Conservation (phyloP, 2,797 vertebrate species). For the Hydrolagus colliei region DNA sequence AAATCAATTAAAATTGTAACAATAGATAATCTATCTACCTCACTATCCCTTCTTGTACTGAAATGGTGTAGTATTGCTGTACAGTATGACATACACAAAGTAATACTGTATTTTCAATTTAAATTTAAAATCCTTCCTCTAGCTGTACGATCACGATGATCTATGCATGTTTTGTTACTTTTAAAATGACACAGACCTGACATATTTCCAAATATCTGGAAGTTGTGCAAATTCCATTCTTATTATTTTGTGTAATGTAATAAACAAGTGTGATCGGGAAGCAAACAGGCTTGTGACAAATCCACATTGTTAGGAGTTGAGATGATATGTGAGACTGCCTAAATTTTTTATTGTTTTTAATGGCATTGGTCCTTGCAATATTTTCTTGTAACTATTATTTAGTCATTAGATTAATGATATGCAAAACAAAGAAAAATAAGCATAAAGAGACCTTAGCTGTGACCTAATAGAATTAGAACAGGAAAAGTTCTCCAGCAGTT, state of each 20-base stretch:
- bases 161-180: background rate
- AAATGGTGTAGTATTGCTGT: background rate
- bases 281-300: background rate
- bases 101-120: background rate
- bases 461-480: background rate
- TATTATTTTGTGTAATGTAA: background rate
- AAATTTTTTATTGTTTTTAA: background rate
- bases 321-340: background rate
- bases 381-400: background rate
- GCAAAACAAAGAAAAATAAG: background rate
- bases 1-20: too few species aligned
- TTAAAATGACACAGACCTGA: background rate
- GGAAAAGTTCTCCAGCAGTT: background rate
- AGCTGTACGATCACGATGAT: background rate
- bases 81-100: slow-evolving; percentile 5
- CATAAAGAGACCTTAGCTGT: background rate
- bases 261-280: background rate
- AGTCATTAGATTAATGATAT: background rate
- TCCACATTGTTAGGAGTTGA: background rate
- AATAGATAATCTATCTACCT: too few species aligned
- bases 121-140: background rate
- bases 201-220: background rate
- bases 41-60: background rate
- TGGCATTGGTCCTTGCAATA: background rate
- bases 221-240: too few species aligned